These are phyloP conservation scores for Andrena fulva DNA, from an alignment of 2,888 invertebrate species.

Conservation along the genomic window DNA sequence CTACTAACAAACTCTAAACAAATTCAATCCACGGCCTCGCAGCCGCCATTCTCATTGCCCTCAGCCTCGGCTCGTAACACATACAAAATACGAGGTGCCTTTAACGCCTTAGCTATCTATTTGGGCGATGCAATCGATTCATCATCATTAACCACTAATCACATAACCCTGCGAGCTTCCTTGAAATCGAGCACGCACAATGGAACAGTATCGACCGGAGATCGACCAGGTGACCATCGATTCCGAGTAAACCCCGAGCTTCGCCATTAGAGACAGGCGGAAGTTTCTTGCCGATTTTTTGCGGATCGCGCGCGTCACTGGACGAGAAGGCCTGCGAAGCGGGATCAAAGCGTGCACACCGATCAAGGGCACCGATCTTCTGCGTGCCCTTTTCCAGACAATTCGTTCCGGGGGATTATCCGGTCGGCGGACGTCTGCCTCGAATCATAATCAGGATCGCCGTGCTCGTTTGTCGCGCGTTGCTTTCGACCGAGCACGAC, in stretches of 20 bases:
- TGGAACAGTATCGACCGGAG: slow-evolving; percentile 22
- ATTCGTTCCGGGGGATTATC: slow-evolving; percentile 78
- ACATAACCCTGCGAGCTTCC: neutral
- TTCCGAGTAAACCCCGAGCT: slow-evolving; percentile 71
- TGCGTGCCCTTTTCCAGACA: slow-evolving; percentile 79
- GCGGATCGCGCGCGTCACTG: slow-evolving; percentile 58
- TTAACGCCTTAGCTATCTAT: too few species aligned
- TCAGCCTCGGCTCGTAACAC: too few species aligned
- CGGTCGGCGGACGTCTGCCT: slow-evolving; percentile 72
- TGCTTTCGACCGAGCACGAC: neutral
- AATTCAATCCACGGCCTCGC: too few species aligned
- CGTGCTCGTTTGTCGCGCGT: slow-evolving; percentile 34
- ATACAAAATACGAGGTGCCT: too few species aligned
- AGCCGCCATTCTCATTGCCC: too few species aligned
- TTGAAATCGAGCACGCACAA: neutral
- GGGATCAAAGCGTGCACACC: slow-evolving; percentile 64
- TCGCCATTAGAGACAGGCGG: slow-evolving; percentile 76
- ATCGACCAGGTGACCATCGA: slow-evolving; percentile 49
- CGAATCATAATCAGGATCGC: slow-evolving; percentile 78
- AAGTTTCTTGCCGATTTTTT: slow-evolving; percentile 76
- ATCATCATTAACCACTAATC: too few species aligned
- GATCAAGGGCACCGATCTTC: slow-evolving; percentile 77
- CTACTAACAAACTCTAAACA: too few species aligned
- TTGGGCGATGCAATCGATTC: neutral
- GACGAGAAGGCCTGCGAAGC: slow-evolving; percentile 46